phyloP scores from a whole-genome alignment of 2,797 vertebrate species.

The Gouania willdenowi region DNA sequence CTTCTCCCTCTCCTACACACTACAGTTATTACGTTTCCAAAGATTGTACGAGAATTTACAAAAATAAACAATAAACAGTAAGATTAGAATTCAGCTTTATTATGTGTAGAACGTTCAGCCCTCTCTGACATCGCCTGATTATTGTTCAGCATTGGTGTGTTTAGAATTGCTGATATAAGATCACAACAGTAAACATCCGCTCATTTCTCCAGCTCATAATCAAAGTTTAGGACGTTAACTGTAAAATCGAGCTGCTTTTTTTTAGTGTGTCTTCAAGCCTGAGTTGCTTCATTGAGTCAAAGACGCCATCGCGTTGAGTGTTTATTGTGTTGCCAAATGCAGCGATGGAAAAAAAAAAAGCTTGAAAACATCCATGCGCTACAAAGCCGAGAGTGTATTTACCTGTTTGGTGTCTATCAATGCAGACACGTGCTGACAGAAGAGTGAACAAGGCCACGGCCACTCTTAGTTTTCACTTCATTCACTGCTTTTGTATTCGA shows the following conservation, averaged over 20 bases:
- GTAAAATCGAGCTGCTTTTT: slow-evolving; percentile 13
- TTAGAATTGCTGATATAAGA: neutral
- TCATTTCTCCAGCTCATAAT: neutral
- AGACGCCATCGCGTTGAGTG: slow-evolving; percentile 3
- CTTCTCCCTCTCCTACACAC: no score
- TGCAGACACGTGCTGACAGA: slow-evolving; percentile 17
- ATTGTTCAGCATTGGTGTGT: no score
- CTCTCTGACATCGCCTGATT: neutral
- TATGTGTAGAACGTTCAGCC: no score
- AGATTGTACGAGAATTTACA: no score
- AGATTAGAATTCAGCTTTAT: no score
- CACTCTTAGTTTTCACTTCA: slow-evolving; percentile 41
- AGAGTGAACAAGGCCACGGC: slow-evolving; percentile 28
- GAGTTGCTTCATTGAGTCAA: slow-evolving; percentile 19
- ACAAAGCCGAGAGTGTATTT: slow-evolving; percentile 27
- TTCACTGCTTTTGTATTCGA: slow-evolving; percentile 46
- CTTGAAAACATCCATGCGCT: slow-evolving; percentile 9
- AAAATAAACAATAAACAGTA: no score
- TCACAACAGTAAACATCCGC: neutral
- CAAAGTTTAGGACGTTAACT: slow-evolving; percentile 10
- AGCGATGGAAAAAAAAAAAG: neutral
- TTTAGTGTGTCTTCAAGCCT: slow-evolving; percentile 20
- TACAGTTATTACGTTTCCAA: no score
- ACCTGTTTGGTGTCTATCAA: slow-evolving; percentile 20
- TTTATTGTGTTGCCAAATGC: slow-evolving; percentile 21